Conservation (phyloP, 2,113 vertebrate species). For the Lutjanus erythropterus region DNA sequence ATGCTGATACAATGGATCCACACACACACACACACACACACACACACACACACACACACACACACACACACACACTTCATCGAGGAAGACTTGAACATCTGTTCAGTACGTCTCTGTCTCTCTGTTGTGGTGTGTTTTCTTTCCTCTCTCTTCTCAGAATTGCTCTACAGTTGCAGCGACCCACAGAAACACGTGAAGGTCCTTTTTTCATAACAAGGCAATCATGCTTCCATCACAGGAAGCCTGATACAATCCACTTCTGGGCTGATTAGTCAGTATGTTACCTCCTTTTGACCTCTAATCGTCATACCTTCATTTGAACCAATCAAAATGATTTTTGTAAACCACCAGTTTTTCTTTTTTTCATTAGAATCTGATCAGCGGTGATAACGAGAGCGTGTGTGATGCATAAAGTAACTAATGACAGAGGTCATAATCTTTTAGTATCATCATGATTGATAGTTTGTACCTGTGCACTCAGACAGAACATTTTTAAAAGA, state of each 20-base stretch:
- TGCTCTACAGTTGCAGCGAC: slow-evolving; percentile 36
- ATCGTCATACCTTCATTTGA: slow-evolving; percentile 26
- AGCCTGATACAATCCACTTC: slow-evolving; percentile 63
- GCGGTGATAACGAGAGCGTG: not conserved
- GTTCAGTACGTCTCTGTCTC: not conserved
- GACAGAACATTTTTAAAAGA: too few species aligned
- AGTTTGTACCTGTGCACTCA: not conserved
- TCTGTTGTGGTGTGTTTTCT: slow-evolving; percentile 36
- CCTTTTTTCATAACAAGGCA: slow-evolving; percentile 32
- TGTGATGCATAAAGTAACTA: slow-evolving; percentile 32
- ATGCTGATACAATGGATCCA: slow-evolving; percentile 20
- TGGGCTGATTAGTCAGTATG: slow-evolving; percentile 48
- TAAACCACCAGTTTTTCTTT: not conserved
- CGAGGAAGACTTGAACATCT: slow-evolving; percentile 32
- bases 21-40: slow-evolving; percentile 5
- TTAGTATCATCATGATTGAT: not conserved
- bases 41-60: not conserved
- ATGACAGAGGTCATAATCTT: not conserved
- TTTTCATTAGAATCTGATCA: slow-evolving; percentile 42
- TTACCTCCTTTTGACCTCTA: slow-evolving; percentile 63
- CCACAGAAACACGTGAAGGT: slow-evolving; percentile 31
- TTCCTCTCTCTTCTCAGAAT: slow-evolving; percentile 62
- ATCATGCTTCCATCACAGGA: slow-evolving; percentile 69
- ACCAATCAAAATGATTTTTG: slow-evolving; percentile 45
- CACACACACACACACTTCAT: slow-evolving; percentile 19